Evolutionary conservation across 2,888 invertebrate genomes (phyloP).

Genomic region (Sabellastarte sp.): DNA sequence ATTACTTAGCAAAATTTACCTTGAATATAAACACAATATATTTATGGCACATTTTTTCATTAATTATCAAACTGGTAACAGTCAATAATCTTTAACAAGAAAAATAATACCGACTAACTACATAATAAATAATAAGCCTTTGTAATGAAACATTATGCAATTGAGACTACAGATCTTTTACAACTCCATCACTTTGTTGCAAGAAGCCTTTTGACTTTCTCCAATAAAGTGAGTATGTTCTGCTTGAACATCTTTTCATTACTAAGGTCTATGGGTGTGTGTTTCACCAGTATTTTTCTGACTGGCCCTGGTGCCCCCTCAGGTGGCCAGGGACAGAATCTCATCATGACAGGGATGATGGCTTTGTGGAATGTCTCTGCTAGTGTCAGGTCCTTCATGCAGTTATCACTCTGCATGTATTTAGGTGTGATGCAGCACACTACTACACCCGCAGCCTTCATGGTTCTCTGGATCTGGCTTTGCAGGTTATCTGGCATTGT

Average conservation of each 20-base stretch:
- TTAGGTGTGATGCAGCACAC: constrained; percentile 54
- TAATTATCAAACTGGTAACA: too few species aligned
- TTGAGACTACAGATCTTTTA: too few species aligned
- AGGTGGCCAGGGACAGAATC: constrained; percentile 47
- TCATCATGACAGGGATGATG: constrained; percentile 48
- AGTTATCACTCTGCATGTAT: constrained; percentile 56
- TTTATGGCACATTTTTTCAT: too few species aligned
- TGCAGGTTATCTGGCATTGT: constrained; percentile 38
- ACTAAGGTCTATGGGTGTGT: constrained; percentile 48
- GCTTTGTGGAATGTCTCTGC: constrained; percentile 53
- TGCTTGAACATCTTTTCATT: constrained; percentile 52
- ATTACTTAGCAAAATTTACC: too few species aligned
- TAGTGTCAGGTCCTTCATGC: constrained; percentile 51
- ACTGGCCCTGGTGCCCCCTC: constrained; percentile 50
- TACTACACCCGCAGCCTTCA: constrained; percentile 47
- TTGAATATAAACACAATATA: too few species aligned
- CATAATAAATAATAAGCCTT: too few species aligned
- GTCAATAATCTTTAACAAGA: too few species aligned
- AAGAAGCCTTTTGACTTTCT: constrained; percentile 33
- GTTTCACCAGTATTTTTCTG: constrained; percentile 42
- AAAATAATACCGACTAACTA: too few species aligned
- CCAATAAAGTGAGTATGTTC: constrained; percentile 43
- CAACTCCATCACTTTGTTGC: too few species aligned
- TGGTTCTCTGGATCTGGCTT: constrained; percentile 48
- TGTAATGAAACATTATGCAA: too few species aligned